Evolutionary conservation across 2,797 vertebrate genomes (phyloP).

Genomic region (Tenualosa ilisha): DNA sequence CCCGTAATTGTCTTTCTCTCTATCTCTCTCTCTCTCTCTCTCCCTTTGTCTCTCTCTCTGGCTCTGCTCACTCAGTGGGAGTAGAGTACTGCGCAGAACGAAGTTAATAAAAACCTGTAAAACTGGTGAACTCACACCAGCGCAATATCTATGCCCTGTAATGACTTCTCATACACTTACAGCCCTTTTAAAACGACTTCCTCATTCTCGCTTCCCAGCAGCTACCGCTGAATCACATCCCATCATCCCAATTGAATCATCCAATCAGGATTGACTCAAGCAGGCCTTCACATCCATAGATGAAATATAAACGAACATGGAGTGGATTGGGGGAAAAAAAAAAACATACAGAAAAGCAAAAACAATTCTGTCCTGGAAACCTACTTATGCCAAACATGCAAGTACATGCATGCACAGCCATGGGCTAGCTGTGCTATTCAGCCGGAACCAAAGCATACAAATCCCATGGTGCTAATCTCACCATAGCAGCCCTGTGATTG

Average conservation of each 20-base stretch:
- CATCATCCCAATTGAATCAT: neutral
- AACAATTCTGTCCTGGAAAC: conserved; percentile 48
- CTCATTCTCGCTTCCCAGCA: neutral
- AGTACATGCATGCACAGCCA: conserved; percentile 22
- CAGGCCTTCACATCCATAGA: neutral
- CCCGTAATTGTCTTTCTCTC: conserved; percentile 39
- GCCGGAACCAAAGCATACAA: neutral
- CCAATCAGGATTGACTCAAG: neutral
- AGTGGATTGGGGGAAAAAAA: neutral
- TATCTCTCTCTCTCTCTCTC: neutral
- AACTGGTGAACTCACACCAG: neutral
- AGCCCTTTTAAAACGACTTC: neutral
- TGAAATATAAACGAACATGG: neutral
- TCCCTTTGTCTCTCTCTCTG: neutral
- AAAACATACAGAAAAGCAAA: neutral
- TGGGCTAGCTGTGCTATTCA: neutral
- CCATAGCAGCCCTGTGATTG: neutral
- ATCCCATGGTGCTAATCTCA: neutral
- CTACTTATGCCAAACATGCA: conserved; percentile 43
- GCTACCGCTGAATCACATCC: neutral
- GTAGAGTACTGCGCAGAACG: neutral
- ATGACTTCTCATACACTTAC: neutral
- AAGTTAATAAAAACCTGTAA: conserved; percentile 3
- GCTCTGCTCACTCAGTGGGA: conserved; percentile 16
- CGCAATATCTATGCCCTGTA: neutral